Evolutionary conservation across 2,888 invertebrate genomes (phyloP).

Genomic region (Tenthredo notha): DNA sequence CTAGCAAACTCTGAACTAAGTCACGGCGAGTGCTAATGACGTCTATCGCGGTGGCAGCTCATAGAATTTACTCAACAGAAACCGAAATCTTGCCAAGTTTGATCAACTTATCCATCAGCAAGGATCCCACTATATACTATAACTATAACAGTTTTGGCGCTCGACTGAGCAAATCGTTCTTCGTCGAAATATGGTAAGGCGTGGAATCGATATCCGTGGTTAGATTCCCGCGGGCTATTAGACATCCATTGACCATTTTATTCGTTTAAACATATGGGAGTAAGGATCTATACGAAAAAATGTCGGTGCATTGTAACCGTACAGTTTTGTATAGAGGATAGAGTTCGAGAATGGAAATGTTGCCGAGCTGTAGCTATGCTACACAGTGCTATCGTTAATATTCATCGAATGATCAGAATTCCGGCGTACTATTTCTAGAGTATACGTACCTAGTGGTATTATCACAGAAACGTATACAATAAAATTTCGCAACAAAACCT

Average conservation of each 20-base stretch:
- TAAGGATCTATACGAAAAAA: not conserved
- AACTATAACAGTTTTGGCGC: constrained; percentile 29
- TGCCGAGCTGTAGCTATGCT: constrained; percentile 30
- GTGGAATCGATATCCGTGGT: constrained; percentile 1
- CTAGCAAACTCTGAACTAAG: constrained; percentile 38
- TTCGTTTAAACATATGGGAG: not conserved
- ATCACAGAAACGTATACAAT: constrained; percentile 19
- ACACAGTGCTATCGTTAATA: constrained; percentile 41
- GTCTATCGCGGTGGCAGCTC: constrained; percentile 30
- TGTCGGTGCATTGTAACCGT: not conserved
- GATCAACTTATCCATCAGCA: constrained; percentile 46
- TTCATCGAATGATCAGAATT: constrained; percentile 52
- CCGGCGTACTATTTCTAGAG: constrained; percentile 20
- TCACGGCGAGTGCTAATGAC: constrained; percentile 44
- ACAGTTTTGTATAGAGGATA: not conserved
- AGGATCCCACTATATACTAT: constrained; percentile 20
- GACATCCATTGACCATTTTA: not conserved
- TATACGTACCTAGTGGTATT: constrained; percentile 25
- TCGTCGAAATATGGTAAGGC: not conserved
- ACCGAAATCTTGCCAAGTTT: constrained; percentile 47
- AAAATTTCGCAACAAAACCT: constrained; percentile 44
- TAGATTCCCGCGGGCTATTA: not conserved
- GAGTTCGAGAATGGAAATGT: constrained; percentile 33
- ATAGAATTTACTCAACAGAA: constrained; percentile 32
- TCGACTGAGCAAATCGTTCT: not conserved